These are phyloP conservation scores for Heterotilapia buettikoferi DNA, from an alignment of 2,113 vertebrate species.

Conservation along the genomic window DNA sequence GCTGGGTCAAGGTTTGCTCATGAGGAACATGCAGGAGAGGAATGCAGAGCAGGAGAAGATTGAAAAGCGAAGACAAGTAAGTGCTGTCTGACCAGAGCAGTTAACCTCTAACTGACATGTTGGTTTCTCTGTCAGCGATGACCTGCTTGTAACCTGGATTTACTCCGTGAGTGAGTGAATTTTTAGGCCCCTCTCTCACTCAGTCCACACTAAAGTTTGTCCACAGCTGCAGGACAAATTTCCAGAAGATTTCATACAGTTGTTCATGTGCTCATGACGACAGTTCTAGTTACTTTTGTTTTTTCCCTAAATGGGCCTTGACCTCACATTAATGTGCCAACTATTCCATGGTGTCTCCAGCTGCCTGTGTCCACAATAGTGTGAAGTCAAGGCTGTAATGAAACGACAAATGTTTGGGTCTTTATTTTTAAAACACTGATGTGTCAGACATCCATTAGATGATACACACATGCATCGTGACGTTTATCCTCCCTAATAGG, in stretches of 20 bases:
- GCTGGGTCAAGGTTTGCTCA: slow-evolving; percentile 86
- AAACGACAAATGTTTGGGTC: neutral
- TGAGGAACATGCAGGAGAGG: slow-evolving; percentile 91
- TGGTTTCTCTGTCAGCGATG: neutral
- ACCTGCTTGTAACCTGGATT: neutral
- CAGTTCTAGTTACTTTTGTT: neutral
- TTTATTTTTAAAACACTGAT: neutral
- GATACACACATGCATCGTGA: neutral
- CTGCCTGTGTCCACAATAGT: neutral
- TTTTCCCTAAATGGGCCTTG: fast-evolving
- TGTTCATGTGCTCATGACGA: neutral
- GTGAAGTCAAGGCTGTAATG: neutral
- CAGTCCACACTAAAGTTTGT: neutral
- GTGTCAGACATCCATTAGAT: neutral
- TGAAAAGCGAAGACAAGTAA: slow-evolving; percentile 83
- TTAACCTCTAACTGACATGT: neutral
- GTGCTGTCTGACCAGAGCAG: neutral
- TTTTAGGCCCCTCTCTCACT: fast-evolving
- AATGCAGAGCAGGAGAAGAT: slow-evolving; percentile 93
- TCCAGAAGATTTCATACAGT: neutral
- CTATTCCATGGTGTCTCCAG: neutral
- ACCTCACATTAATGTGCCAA: fast-evolving
- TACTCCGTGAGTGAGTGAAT: neutral
- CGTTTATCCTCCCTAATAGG: slow-evolving; percentile 40
- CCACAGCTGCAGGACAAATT: neutral